Evolutionary conservation across 2,113 vertebrate genomes (phyloP).

Genomic region (Scatophagus argus): DNA sequence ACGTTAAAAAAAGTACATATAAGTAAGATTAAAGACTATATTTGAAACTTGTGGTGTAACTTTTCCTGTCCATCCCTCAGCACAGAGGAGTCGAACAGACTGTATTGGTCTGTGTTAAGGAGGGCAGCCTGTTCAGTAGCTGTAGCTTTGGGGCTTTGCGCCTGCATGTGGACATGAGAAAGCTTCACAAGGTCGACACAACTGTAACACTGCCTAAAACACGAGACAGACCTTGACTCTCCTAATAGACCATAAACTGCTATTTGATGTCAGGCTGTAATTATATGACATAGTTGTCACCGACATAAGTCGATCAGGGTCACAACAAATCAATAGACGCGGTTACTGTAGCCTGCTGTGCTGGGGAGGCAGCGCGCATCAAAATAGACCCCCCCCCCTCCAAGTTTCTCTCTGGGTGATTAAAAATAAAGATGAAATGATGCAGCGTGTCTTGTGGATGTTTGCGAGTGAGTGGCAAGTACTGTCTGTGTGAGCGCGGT

Average conservation of each 20-base stretch:
- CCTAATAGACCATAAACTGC: conserved; percentile 58
- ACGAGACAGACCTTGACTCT: conserved; percentile 50
- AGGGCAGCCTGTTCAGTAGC: conserved; percentile 36
- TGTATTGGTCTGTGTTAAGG: conserved; percentile 13
- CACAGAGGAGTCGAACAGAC: neutral
- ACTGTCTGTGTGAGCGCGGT: conserved; percentile 52
- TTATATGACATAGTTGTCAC: conserved; percentile 60
- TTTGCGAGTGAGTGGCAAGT: conserved; percentile 46
- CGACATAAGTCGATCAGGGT: conserved; percentile 62
- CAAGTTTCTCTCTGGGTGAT: conserved; percentile 55
- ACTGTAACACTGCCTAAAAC: conserved; percentile 49
- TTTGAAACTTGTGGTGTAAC: conserved; percentile 25
- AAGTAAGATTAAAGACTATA: neutral
- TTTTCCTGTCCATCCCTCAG: conserved; percentile 20
- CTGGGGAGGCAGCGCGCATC: conserved; percentile 59
- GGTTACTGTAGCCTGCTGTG: conserved; percentile 69
- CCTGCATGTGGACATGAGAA: conserved; percentile 69
- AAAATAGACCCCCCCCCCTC: conserved; percentile 51
- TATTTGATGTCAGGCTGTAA: conserved; percentile 60
- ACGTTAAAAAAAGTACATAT: neutral
- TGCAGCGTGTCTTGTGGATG: conserved; percentile 15
- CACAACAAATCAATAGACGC: conserved; percentile 75
- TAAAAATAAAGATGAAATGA: conserved; percentile 39
- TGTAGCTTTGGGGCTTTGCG: conserved; percentile 52
- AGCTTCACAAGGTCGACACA: conserved; percentile 75